A percentile compares a stretch with the other conserved stretches of the same genome.
phyloP scores from a whole-genome alignment of 2,113 vertebrate genomes.

The Struthio camelus region DNA sequence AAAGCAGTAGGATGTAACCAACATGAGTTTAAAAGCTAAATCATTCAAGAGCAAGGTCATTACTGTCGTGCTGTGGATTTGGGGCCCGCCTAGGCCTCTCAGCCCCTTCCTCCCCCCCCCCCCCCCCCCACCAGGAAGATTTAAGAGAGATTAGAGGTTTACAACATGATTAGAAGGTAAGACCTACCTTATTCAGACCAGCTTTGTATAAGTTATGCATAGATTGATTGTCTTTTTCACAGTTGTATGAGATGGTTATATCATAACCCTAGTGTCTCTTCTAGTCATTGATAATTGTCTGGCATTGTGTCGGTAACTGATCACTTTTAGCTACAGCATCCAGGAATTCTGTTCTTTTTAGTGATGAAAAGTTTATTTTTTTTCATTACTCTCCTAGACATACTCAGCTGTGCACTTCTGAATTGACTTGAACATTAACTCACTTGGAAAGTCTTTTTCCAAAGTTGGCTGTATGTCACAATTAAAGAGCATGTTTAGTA shows the following conservation, averaged over 20 bases:
- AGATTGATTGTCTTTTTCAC: not conserved
- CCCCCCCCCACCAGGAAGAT: not conserved
- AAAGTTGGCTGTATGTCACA: not conserved
- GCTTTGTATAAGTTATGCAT: not conserved
- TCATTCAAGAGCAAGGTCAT: slow-evolving; percentile 1
- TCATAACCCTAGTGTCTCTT: not conserved
- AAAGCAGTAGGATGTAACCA: not conserved
- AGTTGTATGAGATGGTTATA: not conserved
- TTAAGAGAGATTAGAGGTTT: slow-evolving; percentile 14
- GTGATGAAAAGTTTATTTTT: not conserved
- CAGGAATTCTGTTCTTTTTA: slow-evolving; percentile 9
- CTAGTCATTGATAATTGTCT: not conserved
- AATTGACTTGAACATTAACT: not conserved
- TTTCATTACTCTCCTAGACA: not conserved
- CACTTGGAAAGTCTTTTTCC: not conserved
- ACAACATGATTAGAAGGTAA: not conserved
- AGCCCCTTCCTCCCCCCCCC: not conserved
- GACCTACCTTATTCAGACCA: not conserved
- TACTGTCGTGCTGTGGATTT: slow-evolving; percentile 1
- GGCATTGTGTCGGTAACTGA: not conserved
- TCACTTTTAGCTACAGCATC: not conserved
- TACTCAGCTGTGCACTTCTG: not conserved
- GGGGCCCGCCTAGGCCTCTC: not conserved
- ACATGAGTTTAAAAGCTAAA: slow-evolving; percentile 30
- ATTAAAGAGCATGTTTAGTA: not conserved